Evolutionary conservation across 2,113 vertebrate species (phyloP).

Genomic region (Eolophus roseicapilla): DNA sequence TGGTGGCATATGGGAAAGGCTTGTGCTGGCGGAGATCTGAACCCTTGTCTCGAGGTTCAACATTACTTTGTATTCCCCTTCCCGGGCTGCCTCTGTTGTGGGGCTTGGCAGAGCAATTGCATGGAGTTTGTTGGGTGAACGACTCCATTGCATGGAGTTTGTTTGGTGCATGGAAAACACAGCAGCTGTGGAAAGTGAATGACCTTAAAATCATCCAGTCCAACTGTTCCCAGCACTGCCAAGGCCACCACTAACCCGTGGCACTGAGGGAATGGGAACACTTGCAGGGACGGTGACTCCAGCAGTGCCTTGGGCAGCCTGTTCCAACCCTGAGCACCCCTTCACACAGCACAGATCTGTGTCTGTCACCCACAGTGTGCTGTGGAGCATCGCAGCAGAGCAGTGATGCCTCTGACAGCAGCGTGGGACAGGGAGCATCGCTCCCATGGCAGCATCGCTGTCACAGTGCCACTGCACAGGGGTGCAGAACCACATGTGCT

Average conservation of each 20-base stretch:
- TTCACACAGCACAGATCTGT: neutral
- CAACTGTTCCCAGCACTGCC: neutral
- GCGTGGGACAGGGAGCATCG: neutral
- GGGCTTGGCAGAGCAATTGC: neutral
- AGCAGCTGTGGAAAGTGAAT: neutral
- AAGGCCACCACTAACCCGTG: neutral
- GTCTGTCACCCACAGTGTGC: neutral
- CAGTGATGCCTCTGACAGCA: neutral
- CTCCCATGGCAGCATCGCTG: neutral
- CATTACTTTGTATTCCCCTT: neutral
- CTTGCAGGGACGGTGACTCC: neutral
- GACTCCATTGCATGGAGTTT: neutral
- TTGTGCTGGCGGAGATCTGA: neutral
- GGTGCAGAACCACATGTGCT: neutral
- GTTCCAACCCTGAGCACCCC: neutral
- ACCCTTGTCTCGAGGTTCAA: accelerated
- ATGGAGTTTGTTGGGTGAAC: neutral
- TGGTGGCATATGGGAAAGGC: neutral
- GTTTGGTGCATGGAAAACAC: neutral
- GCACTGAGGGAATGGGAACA: neutral
- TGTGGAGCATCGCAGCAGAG: neutral
- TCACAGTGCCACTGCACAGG: neutral
- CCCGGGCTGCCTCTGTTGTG: neutral
- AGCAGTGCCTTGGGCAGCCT: neutral
- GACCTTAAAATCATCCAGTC: neutral